These are phyloP conservation scores for Passer montanus DNA, from an alignment of 2,113 vertebrate genomes.

Conservation along the genomic window DNA sequence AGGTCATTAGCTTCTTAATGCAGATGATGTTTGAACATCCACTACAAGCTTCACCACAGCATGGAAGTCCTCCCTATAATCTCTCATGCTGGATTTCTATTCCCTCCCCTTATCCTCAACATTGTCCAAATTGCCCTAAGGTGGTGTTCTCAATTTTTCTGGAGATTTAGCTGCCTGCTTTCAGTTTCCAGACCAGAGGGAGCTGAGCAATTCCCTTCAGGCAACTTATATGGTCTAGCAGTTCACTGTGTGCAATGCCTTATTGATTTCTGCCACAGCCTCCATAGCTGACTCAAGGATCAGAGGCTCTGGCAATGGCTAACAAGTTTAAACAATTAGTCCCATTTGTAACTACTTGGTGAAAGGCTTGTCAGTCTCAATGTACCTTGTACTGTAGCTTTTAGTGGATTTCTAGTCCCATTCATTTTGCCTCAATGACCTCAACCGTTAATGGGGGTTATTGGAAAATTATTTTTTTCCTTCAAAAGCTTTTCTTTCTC, in stretches of 20 bases:
- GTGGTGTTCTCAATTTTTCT: conserved; percentile 46
- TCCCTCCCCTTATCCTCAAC: neutral
- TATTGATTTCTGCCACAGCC: conserved; percentile 77
- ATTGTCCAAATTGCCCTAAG: conserved; percentile 11
- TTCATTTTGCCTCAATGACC: conserved; percentile 77
- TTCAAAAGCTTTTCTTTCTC: conserved; percentile 65
- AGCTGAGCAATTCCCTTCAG: conserved; percentile 69
- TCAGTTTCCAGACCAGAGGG: conserved; percentile 64
- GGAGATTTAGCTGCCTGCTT: conserved; percentile 65
- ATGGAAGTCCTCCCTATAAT: neutral
- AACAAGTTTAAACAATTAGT: conserved; percentile 85
- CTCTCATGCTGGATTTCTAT: neutral
- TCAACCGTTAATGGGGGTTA: conserved; percentile 74
- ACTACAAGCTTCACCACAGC: neutral
- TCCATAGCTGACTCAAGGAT: conserved; percentile 76
- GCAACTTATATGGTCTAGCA: conserved; percentile 72
- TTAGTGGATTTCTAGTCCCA: conserved; percentile 76
- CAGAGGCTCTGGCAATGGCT: conserved; percentile 78
- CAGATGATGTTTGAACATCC: neutral
- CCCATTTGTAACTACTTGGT: conserved; percentile 78
- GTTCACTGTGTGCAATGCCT: conserved; percentile 68
- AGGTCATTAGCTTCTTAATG: neutral
- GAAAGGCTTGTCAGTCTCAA: conserved; percentile 77
- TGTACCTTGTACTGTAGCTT: conserved; percentile 68
- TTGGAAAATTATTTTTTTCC: conserved; percentile 69